These are phyloP conservation scores for Aelia acuminata DNA, from an alignment of 2,888 invertebrate species.

Conservation along the genomic window DNA sequence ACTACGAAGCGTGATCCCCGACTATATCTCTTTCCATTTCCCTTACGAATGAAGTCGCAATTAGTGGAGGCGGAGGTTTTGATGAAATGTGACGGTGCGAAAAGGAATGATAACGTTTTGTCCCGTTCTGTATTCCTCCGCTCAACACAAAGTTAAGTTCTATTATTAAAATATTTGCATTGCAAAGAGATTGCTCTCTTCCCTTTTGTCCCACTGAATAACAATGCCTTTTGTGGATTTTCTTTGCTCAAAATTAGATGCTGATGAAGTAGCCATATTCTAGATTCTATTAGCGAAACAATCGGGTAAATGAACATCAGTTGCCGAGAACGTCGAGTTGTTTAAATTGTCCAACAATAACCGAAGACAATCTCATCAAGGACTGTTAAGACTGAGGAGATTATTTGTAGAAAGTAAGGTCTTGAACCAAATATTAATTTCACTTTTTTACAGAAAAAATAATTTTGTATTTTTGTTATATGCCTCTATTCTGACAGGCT, in stretches of 20 bases:
- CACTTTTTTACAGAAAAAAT: neutral
- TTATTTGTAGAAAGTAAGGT: neutral
- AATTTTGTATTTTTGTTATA: too few species aligned
- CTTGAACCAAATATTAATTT: neutral
- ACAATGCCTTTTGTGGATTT: slow-evolving; percentile 30
- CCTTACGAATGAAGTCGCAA: neutral
- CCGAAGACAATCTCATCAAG: neutral
- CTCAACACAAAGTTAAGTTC: slow-evolving; percentile 32
- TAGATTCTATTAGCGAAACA: slow-evolving; percentile 41
- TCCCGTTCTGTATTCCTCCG: neutral
- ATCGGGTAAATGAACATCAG: neutral
- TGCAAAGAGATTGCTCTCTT: slow-evolving; percentile 18
- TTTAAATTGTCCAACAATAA: neutral
- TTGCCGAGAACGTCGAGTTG: neutral
- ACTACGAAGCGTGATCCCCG: neutral
- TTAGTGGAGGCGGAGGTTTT: neutral
- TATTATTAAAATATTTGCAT: slow-evolving; percentile 49
- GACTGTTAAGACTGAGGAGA: neutral
- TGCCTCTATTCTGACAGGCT: too few species aligned
- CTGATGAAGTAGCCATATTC: slow-evolving; percentile 37
- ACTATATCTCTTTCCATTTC: neutral
- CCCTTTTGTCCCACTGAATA: slow-evolving; percentile 24
- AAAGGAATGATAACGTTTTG: slow-evolving; percentile 43
- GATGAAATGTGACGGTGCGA: slow-evolving; percentile 16
- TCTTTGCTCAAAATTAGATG: slow-evolving; percentile 44